phyloP scores from a whole-genome alignment of 2,797 vertebrate genomes.

The Anolis apletophallus region DNA sequence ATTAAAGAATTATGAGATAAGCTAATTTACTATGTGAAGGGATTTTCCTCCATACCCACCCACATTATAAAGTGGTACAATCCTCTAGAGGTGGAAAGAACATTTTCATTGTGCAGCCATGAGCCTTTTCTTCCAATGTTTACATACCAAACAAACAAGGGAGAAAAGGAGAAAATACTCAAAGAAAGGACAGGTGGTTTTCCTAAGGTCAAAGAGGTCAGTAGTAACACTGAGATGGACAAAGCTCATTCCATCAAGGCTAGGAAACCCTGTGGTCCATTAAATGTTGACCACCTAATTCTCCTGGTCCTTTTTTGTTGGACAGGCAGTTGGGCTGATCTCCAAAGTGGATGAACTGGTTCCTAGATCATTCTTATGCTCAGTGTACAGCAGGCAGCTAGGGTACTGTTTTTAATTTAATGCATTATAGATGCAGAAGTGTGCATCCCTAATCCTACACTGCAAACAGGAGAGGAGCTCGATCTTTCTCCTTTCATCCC shows the following conservation, averaged over 20 bases:
- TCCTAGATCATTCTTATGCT: background rate
- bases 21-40: background rate
- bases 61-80: background rate
- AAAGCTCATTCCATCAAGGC: background rate
- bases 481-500: background rate
- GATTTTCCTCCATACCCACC: background rate
- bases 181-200: background rate
- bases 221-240: background rate
- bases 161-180: background rate
- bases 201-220: background rate
- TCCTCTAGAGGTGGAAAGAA: background rate
- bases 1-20: too few species aligned
- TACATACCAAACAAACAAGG: slow-evolving; percentile 17
- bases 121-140: background rate
- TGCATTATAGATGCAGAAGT: background rate
- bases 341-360: background rate
- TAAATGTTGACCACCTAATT: background rate
- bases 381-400: too few species aligned
- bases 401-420: background rate
- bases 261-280: background rate
- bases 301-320: background rate
- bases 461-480: background rate
- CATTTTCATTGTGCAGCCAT: background rate
- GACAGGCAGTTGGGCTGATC: background rate
- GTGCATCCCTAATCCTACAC: background rate